phyloP scores from a whole-genome alignment of 1,140 invertebrate genomes.

The Leptopilina boulardi region DNA sequence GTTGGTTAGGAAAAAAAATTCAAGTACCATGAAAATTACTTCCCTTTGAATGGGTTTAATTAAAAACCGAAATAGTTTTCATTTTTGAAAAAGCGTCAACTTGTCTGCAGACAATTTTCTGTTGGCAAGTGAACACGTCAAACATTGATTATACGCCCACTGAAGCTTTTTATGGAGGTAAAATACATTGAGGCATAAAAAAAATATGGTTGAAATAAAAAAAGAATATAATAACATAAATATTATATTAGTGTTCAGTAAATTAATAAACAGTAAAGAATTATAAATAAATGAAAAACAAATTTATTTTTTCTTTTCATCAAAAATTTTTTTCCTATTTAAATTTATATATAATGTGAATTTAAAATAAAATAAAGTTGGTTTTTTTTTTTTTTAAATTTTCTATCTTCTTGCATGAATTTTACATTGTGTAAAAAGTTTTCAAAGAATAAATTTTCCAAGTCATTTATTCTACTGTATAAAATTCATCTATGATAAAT shows the following conservation, averaged over 20 bases:
- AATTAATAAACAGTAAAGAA: background rate
- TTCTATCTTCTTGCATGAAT: background rate
- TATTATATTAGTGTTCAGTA: background rate
- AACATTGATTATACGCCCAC: conserved; percentile 29
- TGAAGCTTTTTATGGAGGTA: background rate
- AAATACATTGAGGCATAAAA: background rate
- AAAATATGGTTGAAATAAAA: background rate
- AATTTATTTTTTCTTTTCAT: background rate
- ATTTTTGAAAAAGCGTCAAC: background rate
- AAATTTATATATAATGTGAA: background rate
- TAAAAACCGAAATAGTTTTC: background rate
- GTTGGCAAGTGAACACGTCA: conserved; percentile 23
- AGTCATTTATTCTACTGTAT: background rate
- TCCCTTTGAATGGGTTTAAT: background rate
- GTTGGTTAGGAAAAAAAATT: too few species aligned
- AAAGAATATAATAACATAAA: background rate
- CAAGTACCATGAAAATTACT: background rate
- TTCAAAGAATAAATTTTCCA: conserved; percentile 5
- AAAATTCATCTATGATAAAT: background rate
- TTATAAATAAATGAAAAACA: background rate
- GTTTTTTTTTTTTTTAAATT: background rate
- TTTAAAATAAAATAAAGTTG: background rate
- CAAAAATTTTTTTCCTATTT: background rate
- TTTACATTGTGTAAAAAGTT: background rate
- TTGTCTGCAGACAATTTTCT: conserved; percentile 5